Conservation (phyloP, 2,113 vertebrate genomes). For the Bubo blakistoni region DNA sequence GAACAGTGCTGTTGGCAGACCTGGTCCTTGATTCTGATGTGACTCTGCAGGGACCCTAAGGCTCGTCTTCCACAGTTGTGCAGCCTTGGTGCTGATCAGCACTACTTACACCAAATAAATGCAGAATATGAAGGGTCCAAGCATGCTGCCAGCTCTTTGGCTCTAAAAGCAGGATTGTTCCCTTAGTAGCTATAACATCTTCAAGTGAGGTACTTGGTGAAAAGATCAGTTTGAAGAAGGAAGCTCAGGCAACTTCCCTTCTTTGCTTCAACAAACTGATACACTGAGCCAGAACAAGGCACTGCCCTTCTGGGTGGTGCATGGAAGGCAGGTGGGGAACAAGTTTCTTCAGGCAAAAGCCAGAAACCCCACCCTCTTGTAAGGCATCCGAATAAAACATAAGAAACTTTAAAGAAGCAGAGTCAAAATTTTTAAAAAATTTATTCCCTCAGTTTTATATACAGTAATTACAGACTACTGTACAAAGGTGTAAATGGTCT, state of each 20-base stretch:
- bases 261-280: neutral
- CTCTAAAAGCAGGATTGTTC: neutral
- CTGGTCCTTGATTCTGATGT: neutral
- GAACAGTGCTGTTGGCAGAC: neutral
- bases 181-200: neutral
- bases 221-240: neutral
- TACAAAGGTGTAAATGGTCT: slow-evolving; percentile 62
- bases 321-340: neutral
- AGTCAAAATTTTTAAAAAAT: neutral
- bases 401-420: neutral
- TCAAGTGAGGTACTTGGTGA: neutral
- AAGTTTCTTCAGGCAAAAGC: neutral
- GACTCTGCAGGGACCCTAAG: neutral
- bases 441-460: slow-evolving; percentile 51
- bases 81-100: neutral
- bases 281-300: neutral
- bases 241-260: neutral
- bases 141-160: neutral
- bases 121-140: neutral
- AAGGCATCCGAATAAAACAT: neutral
- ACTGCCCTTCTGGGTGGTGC: neutral
- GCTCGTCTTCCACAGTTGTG: neutral
- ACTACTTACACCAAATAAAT: neutral
- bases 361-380: neutral
- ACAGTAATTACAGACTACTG: slow-evolving; percentile 50